Conservation (phyloP, 2,888 invertebrate species). For the Leptinotarsa haldemani region DNA sequence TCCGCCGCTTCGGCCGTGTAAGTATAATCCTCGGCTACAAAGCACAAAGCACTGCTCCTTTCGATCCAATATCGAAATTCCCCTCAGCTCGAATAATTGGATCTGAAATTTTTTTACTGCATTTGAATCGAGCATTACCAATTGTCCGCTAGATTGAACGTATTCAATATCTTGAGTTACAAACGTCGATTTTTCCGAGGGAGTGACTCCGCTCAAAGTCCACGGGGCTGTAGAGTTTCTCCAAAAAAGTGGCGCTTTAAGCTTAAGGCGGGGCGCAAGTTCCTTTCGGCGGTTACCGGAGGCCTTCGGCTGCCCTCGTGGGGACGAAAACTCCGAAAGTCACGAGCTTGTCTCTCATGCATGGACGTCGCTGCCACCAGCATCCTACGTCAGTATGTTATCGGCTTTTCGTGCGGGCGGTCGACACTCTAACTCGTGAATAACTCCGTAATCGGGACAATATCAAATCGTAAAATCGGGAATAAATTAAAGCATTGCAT, state of each 20-base stretch:
- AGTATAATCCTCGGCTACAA: slow-evolving; percentile 56
- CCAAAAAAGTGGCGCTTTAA: slow-evolving; percentile 49
- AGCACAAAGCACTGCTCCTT: slow-evolving; percentile 49
- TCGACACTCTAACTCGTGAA: slow-evolving; percentile 34
- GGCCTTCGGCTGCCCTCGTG: slow-evolving; percentile 64
- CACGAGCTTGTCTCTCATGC: slow-evolving; percentile 56
- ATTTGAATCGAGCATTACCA: slow-evolving; percentile 47
- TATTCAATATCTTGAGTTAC: slow-evolving; percentile 58
- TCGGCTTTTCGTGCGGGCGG: slow-evolving; percentile 50
- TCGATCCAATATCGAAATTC: slow-evolving; percentile 38
- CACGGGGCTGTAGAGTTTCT: slow-evolving; percentile 22
- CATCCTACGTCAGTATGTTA: slow-evolving; percentile 59
- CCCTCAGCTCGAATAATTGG: slow-evolving; percentile 50
- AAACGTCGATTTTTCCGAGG: slow-evolving; percentile 54
- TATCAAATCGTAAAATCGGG: too few species aligned
- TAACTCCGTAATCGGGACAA: slow-evolving; percentile 2
- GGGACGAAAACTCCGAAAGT: slow-evolving; percentile 67
- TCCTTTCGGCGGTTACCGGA: slow-evolving; percentile 42
- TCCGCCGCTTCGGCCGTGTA: slow-evolving; percentile 51
- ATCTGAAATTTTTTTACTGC: slow-evolving; percentile 39
- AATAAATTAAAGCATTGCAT: not conserved
- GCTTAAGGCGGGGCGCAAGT: slow-evolving; percentile 44
- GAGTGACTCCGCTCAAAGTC: slow-evolving; percentile 44
- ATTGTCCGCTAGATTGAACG: slow-evolving; percentile 63
- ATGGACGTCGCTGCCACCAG: slow-evolving; percentile 51